Evolutionary conservation across 2,113 vertebrate genomes (phyloP), one percentile per base, ranked within the genome.

Genomic region (Carassius carassius): DNA sequence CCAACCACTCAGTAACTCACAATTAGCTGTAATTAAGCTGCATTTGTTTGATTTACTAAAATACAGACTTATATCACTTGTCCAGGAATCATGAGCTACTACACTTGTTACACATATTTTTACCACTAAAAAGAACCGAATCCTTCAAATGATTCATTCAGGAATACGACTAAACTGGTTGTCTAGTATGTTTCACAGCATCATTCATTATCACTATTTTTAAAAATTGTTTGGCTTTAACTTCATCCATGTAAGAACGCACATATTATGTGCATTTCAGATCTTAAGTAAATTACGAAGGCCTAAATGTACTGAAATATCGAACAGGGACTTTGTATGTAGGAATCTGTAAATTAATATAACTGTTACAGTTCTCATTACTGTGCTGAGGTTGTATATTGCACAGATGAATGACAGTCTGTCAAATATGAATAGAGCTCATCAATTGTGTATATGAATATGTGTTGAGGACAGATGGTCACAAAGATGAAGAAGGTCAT

Each of bases 401-500:
- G 44, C 37, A 79, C 51, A 95, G 94, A 94, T 96, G 95, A 95
- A 96, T 94, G 94, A 95, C 94, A 95, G 93, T 94, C 94, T 95
- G 94, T 96, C 95, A 95, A 94, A 84, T 95, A 94, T 94, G 93
- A 95, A 94, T 95, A 92, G 92, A 94, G 94, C 94, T 96, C 94
- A 93, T 95, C 94, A 92, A 82, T 67, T 92, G 29, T 29, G 29
- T 37, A 93, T 23, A 79, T 95, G 94, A 94, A 92, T 92, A 90
- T 94, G 94, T 94, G 94, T 94, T 92, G 91, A 90, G 92, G 94
- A 94, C 95, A 96, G 95, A 96, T 96, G 95, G 95, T 94, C 95
- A 95, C 94, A 84, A 78, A 77, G 56, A 78, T 74, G 74, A 82
- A 65, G 82, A 82, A 58, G 58, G 81, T 41, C 80, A 54, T 63